Percentiles rank a stretch among this genome's conserved stretches.
Evolutionary conservation across 1,140 invertebrate genomes (phyloP).

Genomic region (Mizuhopecten yessoensis): DNA sequence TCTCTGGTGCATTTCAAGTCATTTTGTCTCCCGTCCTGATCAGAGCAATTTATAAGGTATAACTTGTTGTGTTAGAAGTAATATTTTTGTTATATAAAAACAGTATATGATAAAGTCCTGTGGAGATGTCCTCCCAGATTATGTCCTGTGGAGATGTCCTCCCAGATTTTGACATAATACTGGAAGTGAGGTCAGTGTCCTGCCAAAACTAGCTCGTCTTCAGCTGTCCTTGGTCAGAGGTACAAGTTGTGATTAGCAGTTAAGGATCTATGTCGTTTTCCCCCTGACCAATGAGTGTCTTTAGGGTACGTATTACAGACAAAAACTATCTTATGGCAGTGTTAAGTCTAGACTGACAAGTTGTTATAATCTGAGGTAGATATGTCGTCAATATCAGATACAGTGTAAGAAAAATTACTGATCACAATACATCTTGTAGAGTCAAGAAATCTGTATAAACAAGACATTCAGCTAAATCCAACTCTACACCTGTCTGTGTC

Average conservation of each 20-base stretch:
- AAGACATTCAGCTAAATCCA: too few species aligned
- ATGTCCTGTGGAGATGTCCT: neutral
- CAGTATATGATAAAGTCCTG: neutral
- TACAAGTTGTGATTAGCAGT: neutral
- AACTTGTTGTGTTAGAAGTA: neutral
- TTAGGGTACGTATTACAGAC: neutral
- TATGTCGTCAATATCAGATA: too few species aligned
- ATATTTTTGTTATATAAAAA: neutral
- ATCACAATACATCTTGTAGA: too few species aligned
- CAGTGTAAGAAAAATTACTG: too few species aligned
- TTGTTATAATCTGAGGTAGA: neutral
- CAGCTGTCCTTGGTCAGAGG: neutral
- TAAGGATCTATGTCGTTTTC: neutral
- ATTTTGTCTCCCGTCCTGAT: neutral
- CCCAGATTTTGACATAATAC: conserved; percentile 21
- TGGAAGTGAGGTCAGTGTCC: neutral
- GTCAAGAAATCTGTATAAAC: too few species aligned
- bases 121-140: neutral
- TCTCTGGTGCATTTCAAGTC: neutral
- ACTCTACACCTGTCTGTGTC: too few species aligned
- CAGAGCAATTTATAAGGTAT: neutral
- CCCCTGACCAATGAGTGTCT: neutral
- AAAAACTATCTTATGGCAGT: neutral
- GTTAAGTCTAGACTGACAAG: neutral
- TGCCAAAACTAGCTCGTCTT: neutral